These are phyloP conservation scores for Anguilla rostrata DNA, from an alignment of 2,113 vertebrate genomes.

Conservation along the genomic window DNA sequence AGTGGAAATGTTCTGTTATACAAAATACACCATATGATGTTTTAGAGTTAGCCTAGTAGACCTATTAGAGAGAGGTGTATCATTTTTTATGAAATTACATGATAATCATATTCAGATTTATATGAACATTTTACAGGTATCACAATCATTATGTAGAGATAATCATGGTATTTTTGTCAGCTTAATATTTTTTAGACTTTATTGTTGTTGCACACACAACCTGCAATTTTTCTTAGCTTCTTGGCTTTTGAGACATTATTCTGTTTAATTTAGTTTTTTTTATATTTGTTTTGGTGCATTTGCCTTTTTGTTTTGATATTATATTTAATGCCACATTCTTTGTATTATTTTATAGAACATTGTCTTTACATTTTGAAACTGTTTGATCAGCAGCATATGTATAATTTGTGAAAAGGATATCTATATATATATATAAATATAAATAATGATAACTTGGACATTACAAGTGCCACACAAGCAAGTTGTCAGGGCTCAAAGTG, in stretches of 20 bases:
- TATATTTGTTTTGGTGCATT: neutral
- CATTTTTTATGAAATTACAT: conserved; percentile 81
- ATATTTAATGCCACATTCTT: conserved; percentile 56
- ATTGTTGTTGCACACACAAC: conserved; percentile 83
- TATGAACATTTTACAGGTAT: conserved; percentile 90
- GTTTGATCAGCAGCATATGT: conserved; percentile 59
- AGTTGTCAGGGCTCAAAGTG: conserved; percentile 42
- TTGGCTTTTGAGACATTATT: conserved; percentile 51
- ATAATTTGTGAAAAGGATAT: conserved; percentile 58
- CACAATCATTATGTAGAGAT: conserved; percentile 84
- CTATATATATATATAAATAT: conserved; percentile 52
- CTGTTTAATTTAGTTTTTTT: conserved; percentile 3
- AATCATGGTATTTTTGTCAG: conserved; percentile 83
- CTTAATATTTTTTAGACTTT: conserved; percentile 58
- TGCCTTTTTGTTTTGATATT: conserved; percentile 30
- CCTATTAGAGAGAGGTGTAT: conserved; percentile 85
- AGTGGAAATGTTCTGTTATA: conserved; percentile 93
- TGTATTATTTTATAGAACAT: conserved; percentile 64
- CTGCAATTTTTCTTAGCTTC: conserved; percentile 78
- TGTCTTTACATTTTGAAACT: conserved; percentile 64
- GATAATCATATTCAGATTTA: conserved; percentile 83
- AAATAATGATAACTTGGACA: conserved; percentile 55
- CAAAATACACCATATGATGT: conserved; percentile 86
- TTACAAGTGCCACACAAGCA: conserved; percentile 57
- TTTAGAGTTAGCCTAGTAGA: conserved; percentile 92